phyloP scores from a whole-genome alignment of 37 sponge, comb jelly and placozoan genomes.

The Oscarella lobularis region DNA sequence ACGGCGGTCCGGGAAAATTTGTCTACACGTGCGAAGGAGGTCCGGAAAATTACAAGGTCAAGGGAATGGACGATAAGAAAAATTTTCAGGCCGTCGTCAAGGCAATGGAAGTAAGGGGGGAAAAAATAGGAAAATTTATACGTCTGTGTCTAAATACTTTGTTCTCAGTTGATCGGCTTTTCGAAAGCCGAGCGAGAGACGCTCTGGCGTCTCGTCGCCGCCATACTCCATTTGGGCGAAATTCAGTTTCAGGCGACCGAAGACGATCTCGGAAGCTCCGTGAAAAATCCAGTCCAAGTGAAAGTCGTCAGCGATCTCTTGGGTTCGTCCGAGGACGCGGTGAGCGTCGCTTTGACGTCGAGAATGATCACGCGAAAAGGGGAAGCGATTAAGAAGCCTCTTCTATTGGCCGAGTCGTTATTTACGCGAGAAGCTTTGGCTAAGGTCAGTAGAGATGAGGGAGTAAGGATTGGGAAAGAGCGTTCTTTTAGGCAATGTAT shows the following conservation, averaged over 20 bases:
- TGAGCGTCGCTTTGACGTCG: conserved; percentile 25
- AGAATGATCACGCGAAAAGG: conserved; percentile 20
- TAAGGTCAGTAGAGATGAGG: conserved; percentile 51
- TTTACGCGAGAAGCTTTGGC: conserved; percentile 58
- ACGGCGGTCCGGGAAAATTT: conserved; percentile 20
- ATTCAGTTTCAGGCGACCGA: conserved; percentile 22
- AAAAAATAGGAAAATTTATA: too few species aligned
- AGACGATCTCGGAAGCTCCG: conserved; percentile 10
- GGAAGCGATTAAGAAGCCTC: conserved; percentile 22
- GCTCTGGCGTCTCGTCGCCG: conserved; percentile 33
- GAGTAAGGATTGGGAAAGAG: too few species aligned
- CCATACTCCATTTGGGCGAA: conserved; percentile 50
- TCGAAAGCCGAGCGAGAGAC: conserved; percentile 14
- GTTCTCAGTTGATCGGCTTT: conserved; percentile 27
- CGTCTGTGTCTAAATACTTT: conserved; percentile 4
- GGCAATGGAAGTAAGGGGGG: conserved; percentile 43
- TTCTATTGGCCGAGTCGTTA: conserved; percentile 9
- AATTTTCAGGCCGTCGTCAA: conserved; percentile 11
- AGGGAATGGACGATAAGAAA: conserved; percentile 16
- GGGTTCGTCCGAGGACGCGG: not conserved
- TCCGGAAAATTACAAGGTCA: not conserved
- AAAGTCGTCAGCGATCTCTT: not conserved
- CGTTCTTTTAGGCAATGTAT: conserved; percentile 41
- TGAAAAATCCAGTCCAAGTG: not conserved
- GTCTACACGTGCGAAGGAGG: conserved; percentile 30